Base-by-base conservation (phyloP, 2,888 invertebrate species). In the Apodemia duryi region DNA sequence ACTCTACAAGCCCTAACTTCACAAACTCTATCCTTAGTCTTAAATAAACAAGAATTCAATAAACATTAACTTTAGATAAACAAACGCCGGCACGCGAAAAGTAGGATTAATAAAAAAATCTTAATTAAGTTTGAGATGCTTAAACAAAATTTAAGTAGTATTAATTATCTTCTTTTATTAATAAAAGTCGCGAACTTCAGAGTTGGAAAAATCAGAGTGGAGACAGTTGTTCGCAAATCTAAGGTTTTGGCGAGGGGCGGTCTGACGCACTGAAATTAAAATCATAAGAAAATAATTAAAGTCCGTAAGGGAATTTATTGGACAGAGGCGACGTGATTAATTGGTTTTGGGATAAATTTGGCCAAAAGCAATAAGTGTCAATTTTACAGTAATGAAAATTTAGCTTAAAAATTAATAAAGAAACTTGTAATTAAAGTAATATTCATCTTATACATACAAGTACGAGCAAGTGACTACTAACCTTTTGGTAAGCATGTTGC, bases 271-370 rank as follows among this genome's bases (percentile, higher is more conserved):
- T 83, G 82, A 91, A 92, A 92, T 92, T 91, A 90, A 91, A 92
- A 91, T 92, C 89, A 91, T 92, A 92, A 91, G 91, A 91, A 92
- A 91, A 91, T 91, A 92, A 92, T 92, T 91, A 89, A 88, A 89
- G 84, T 85, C 83, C 85, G 89, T 86, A 84, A 85, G 85, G 86
- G 89, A 86, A 92, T 91, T 92, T 92, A 92, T 92, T 90, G 90
- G 88, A 86, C 83, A 83, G 81, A 81, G 81, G 79, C 80, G 82
- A 84, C 87, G 86, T 92, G 92, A 92, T 92, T 92, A 91, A 92
- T 92, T 91, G 88, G 81, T 86, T 83, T 78, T 75, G 75, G 79
- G 77, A 82, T 81, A 86, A 88, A 84, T 86, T 82, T 75, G 71
- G 74, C 74, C 72, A 76, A 81, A 85, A 83, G 89, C 85, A 91